Evolutionary conservation across 2,113 vertebrate genomes (phyloP), one percentile per base, ranked within the genome.

Genomic region (Lucifuga dentata): DNA sequence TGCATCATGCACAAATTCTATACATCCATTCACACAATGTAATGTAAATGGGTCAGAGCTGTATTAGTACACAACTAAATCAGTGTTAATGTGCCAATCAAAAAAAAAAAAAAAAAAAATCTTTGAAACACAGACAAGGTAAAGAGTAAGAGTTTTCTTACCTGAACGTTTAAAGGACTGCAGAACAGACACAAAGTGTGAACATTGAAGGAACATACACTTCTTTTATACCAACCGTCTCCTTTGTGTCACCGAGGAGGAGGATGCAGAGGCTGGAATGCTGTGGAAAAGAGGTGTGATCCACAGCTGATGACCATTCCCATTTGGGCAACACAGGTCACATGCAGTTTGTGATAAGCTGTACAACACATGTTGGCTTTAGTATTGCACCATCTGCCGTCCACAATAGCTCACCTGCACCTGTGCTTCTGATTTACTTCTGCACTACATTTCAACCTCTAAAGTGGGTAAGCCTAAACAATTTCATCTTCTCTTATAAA

Each of bases 151-250:
- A n/a, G 2, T 1, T 12, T 2, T 43, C 82, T 86, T 78, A 91
- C 90, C 89, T 68, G 41, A 49, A 33, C 24, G 40, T 15, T 46
- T 45, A 26, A 35, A 51, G 26, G 19, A 13, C 16, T 26, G 46
- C 36, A 21, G 68, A 33, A 41, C 50, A n/a, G 33, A 32, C 17
- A 49, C 64, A 20, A 51, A 70, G 52, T 69, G 32, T 70, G 70
- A 85, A 36, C 16, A 58, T 12, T 57, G 46, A 49, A 43, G 51
- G 23, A 39, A 68, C 48, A 45, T 67, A 39, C 11, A 32, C 78
- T 76, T 86, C 88, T 90, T 93, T 90, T 93, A 92, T 90, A 90
- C 21, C 56, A 5, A 5, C 11, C 3, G 38, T 10, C 41, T 69
- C 53, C 65, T 73, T 68, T 55, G 56, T 69, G 75, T 80, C 63